Base-by-base conservation (phyloP, 2,113 vertebrate species). In the Lota lota region DNA sequence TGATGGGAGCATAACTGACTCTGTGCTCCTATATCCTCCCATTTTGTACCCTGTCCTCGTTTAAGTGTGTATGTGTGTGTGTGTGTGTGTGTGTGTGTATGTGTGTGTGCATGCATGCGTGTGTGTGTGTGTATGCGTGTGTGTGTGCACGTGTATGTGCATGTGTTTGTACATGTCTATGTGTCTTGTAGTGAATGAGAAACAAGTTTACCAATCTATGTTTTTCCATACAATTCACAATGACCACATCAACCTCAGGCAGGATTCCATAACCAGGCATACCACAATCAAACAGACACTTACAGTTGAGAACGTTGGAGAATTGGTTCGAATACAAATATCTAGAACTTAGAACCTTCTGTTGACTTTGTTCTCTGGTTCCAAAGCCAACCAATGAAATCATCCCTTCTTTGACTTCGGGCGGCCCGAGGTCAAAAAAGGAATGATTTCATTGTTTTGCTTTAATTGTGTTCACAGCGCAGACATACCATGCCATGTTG, bases 401-500 rank as follows among this genome's bases (percentile, higher is more conserved):
- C 36, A 6, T 77, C 78, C 78, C 65, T 83, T 81, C 64, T 22
- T 21, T 50, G 72, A 69, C 56, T 77, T 76, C 56, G 47, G 22
- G 65, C 8, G 16, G 66, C 24, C 21, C 18, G 12, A 69, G 47
- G 63, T 73, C 4, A 74, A 82, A 79, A 22, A 21, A 50, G 63
- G 65, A 69, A 67, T 15, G 53, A 18, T 53, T 4, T 76, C 77
- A 82, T 69, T 73, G 71, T 82, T 73, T 79, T 65, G 58, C 22
- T 75, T 47, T 63, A 69, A 81, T 40, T 69, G 67, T 59, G 79
- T 73, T 60, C 64, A 84, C 18, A 79, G 75, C 71, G 67, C 4
- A 22, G 72, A 61, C 66, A 72, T 75, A 40, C 73, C 71, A 73
- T 75, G 51, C 73, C 71, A 73, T 54, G 51, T 59, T 71, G 65